Conservation (phyloP, 2,113 vertebrate species). For the Acanthochromis polyacanthus region DNA sequence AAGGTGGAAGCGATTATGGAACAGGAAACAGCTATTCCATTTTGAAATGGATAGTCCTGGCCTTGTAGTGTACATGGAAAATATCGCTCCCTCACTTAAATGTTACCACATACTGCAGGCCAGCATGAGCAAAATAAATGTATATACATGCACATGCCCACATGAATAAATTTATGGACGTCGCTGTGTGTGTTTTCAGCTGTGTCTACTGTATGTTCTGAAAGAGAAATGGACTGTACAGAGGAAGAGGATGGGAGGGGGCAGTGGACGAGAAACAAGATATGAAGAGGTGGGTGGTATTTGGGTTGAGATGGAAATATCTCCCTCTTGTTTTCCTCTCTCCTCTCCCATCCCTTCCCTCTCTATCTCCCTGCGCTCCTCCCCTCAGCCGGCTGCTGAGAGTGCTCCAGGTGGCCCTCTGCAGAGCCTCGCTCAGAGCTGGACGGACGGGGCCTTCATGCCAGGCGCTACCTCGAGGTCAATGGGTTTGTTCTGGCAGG, state of each 20-base stretch:
- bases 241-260: constrained; percentile 23
- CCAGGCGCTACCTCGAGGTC: constrained; percentile 63
- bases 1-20: constrained; percentile 72
- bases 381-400: constrained; percentile 7
- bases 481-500: constrained; percentile 72
- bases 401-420: constrained; percentile 59
- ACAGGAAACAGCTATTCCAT: constrained; percentile 68
- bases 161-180: not conserved
- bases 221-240: not conserved
- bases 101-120: constrained; percentile 17
- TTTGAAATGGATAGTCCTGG: constrained; percentile 76
- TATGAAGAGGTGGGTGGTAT: constrained; percentile 52
- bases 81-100: constrained; percentile 28
- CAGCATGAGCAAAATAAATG: constrained; percentile 29
- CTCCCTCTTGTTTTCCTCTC: constrained; percentile 44
- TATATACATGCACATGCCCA: not conserved
- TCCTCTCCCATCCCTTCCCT: not conserved
- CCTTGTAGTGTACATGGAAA: constrained; percentile 48
- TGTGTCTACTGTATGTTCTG: not conserved
- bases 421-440: constrained; percentile 20
- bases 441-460: constrained; percentile 38
- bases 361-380: constrained; percentile 9
- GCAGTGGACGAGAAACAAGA: constrained; percentile 47
- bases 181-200: constrained; percentile 5
- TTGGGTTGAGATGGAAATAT: constrained; percentile 63